phyloP scores from a whole-genome alignment of 2,888 invertebrate genomes.

The Ganaspis brasiliensis region DNA sequence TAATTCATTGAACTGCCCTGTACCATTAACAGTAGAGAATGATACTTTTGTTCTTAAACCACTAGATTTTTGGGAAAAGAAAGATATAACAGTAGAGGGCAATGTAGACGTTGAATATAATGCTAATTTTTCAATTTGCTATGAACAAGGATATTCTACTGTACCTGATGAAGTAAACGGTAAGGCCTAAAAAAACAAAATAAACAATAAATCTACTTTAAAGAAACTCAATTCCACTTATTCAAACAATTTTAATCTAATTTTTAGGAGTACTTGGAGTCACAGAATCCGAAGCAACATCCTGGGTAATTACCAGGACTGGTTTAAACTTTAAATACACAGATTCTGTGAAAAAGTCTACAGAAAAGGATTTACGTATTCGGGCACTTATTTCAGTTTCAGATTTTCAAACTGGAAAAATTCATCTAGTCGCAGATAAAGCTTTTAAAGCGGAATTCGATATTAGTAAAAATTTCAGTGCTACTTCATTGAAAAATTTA shows the following conservation, averaged over 20 bases:
- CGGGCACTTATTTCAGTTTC: conserved; percentile 47
- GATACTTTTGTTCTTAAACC: conserved; percentile 57
- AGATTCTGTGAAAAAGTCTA: conserved; percentile 49
- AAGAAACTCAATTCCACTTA: background rate
- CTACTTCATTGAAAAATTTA: conserved; percentile 15
- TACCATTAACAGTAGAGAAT: conserved; percentile 59
- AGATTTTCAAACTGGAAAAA: background rate
- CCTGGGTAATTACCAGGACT: conserved; percentile 25
- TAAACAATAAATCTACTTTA: background rate
- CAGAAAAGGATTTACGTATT: conserved; percentile 48
- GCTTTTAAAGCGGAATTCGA: background rate
- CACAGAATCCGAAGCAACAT: conserved; percentile 45
- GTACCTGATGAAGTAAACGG: background rate
- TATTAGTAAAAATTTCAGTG: background rate
- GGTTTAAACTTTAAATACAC: background rate
- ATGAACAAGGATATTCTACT: background rate
- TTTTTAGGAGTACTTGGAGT: conserved; percentile 6
- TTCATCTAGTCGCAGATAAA: background rate
- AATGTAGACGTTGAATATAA: conserved; percentile 43
- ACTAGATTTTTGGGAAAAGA: conserved; percentile 67
- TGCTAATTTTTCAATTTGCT: conserved; percentile 61
- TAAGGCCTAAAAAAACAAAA: background rate
- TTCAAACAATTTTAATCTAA: no score
- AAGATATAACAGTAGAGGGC: conserved; percentile 51
- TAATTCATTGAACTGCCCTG: conserved; percentile 80